Evolutionary conservation across 1,140 invertebrate species (phyloP), one percentile per base, ranked within the genome.

Genomic region (Atta cephalotes): DNA sequence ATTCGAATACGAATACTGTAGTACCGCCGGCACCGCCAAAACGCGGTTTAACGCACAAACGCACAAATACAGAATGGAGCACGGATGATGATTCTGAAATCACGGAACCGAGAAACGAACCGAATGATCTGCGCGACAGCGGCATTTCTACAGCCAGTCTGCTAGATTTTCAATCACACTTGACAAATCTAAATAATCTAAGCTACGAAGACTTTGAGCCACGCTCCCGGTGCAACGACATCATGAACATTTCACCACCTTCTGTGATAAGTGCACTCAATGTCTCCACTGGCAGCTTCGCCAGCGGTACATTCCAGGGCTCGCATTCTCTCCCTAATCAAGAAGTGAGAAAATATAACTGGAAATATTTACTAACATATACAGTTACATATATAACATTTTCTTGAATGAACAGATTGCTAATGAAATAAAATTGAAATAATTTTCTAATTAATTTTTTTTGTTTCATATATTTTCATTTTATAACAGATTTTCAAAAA

Each of bases 21-120:
- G 94, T 95, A 5, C 96, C 96, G 21, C 96, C 96, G 3, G 96
- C 96, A 65, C 96, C 96, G 58, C 96, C 96, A 3, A 97, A 97
- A 91, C 93, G 96, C 76, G 78, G 78, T 18, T 92, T 96, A 4
- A 92, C 95, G 12, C 96, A 96, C 84, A 96, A 96, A 93, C 93
- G 93, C 7, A 81, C 78, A 3, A 93, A 93, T 79, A 90, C 93
- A 4, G 94, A 96, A 79, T 94, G 95, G 95, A 94, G 91, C 86
- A 90, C 92, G 60, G 94, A 94, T 68, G 93, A 95, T 77, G 93
- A 95, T 76, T 80, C 93, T 25, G 90, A 93, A 71, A 91, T 60
- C 6, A 82, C 39, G 4, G 86, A 93, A 80, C 87, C 93, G 18
- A 90, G 91, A 81, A 93, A 90, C 63, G 93, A 95, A 0, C 91